Conservation (phyloP, 2,888 invertebrate genomes). For the Neuroscelio doddi region DNA sequence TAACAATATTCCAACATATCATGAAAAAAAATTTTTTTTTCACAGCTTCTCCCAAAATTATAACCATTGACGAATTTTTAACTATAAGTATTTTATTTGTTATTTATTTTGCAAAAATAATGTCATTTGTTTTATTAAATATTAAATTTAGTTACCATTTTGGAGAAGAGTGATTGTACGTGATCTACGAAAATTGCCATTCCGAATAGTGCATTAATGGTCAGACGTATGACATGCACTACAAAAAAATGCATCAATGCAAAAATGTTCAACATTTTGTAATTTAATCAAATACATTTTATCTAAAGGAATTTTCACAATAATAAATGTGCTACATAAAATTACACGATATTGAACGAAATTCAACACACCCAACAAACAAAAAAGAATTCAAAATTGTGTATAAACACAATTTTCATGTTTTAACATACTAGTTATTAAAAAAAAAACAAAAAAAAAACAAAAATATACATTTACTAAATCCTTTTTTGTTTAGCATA, state of each 20-base stretch:
- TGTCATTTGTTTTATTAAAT: no score
- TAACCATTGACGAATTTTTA: no score
- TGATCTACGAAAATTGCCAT: neutral
- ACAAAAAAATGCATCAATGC: slow-evolving; percentile 12
- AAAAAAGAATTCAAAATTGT: no score
- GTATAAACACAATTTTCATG: neutral
- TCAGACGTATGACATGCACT: slow-evolving; percentile 26
- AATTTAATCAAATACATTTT: neutral
- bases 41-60: no score
- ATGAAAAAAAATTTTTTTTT: no score
- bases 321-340: neutral
- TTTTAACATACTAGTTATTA: no score
- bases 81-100: no score
- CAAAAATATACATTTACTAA: no score
- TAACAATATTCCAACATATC: neutral
- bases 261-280: neutral
- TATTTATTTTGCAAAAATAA: no score
- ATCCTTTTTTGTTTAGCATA: no score
- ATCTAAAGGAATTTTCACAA: neutral
- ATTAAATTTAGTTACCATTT: no score
- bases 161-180: neutral
- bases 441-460: slow-evolving; percentile 16
- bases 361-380: neutral
- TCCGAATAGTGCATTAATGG: neutral
- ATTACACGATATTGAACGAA: neutral